Conservation (phyloP, 1,140 invertebrate genomes). For the Drosophila trapezifrons region DNA sequence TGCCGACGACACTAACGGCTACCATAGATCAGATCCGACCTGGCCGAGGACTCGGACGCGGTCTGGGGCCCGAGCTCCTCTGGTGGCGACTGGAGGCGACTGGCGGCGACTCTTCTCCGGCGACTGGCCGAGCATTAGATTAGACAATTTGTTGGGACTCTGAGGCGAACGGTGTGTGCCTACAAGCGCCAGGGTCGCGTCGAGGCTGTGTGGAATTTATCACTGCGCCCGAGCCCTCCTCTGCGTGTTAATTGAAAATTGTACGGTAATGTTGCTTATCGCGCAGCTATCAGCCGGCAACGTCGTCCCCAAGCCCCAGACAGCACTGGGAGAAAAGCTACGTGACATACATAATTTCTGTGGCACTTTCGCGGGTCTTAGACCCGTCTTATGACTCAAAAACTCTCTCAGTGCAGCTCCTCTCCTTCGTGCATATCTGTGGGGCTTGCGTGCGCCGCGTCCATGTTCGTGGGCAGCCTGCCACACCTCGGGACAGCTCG, state of each 20-base stretch:
- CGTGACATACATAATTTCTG: too few species aligned
- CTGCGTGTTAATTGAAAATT: constrained; percentile 80
- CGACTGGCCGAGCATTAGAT: constrained; percentile 48
- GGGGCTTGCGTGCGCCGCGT: constrained; percentile 58
- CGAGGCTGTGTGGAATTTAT: constrained; percentile 51
- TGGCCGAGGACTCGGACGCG: constrained; percentile 19
- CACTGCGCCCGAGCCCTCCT: constrained; percentile 27
- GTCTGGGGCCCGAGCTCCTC: constrained; percentile 5
- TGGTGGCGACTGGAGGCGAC: constrained; percentile 3
- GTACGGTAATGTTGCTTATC: constrained; percentile 82
- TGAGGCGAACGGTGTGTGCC: constrained; percentile 48
- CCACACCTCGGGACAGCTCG: constrained; percentile 57
- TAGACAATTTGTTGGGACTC: constrained; percentile 74
- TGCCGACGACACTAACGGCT: constrained; percentile 66
- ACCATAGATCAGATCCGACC: constrained; percentile 62
- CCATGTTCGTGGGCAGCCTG: constrained; percentile 54
- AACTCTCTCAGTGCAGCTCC: too few species aligned
- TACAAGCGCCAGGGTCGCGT: constrained; percentile 62
- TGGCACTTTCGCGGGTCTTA: too few species aligned
- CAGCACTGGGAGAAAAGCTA: neutral
- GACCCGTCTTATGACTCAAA: too few species aligned
- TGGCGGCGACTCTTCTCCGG: constrained; percentile 4
- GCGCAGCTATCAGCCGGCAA: constrained; percentile 58
- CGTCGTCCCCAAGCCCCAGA: constrained; percentile 20
- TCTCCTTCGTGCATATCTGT: constrained; percentile 26